Conservation (phyloP, 2,797 vertebrate species). For the Neosilurus hyrtlii region DNA sequence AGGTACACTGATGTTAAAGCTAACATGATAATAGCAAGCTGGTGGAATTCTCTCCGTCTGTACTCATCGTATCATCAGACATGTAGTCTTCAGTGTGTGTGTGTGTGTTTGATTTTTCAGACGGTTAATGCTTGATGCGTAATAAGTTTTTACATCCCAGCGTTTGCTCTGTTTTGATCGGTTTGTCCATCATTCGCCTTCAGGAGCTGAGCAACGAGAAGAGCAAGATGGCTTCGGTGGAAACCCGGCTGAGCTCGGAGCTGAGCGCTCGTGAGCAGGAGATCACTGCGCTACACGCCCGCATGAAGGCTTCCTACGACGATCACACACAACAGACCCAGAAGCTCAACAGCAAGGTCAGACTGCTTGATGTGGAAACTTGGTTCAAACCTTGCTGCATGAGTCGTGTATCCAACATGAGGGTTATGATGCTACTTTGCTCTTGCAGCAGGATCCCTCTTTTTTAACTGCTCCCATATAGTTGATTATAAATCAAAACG, state of each 20-base stretch:
- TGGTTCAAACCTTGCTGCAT: neutral
- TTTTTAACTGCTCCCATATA: too few relatives aligned
- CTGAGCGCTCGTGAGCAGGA: slow-evolving; percentile 72
- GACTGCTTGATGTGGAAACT: neutral
- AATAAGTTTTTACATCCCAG: too few relatives aligned
- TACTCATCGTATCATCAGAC: too few relatives aligned
- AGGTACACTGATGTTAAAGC: neutral
- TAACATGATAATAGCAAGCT: neutral
- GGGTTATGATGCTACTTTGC: too few relatives aligned
- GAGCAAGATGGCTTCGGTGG: slow-evolving; percentile 65
- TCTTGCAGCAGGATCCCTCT: too few relatives aligned
- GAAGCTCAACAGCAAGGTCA: slow-evolving; percentile 83
- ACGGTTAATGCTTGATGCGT: neutral
- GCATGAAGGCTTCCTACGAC: slow-evolving; percentile 81
- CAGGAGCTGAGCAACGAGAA: slow-evolving; percentile 80
- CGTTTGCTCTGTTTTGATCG: too few relatives aligned
- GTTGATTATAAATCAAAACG: too few relatives aligned
- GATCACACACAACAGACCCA: slow-evolving; percentile 77
- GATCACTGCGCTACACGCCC: slow-evolving; percentile 67
- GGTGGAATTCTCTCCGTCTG: neutral
- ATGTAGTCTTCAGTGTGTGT: neutral
- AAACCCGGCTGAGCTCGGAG: slow-evolving; percentile 80
- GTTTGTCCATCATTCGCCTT: neutral
- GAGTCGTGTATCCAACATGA: too few relatives aligned
- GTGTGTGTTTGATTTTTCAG: neutral